Conservation (phyloP, 2,113 vertebrate genomes). For the Malurus cyaneus region DNA sequence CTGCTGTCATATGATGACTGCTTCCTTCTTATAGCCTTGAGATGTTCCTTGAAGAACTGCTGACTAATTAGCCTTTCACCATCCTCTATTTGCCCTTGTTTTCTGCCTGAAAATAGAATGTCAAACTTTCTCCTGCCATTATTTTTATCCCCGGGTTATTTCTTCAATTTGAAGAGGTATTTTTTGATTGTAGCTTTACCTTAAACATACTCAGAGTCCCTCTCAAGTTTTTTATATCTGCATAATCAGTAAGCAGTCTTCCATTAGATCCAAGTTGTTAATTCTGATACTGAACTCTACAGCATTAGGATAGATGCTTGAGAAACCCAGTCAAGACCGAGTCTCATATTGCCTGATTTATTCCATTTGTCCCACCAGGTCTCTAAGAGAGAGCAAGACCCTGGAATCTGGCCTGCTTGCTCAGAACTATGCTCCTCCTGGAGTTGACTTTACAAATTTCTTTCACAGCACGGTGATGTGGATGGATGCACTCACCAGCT, state of each 20-base stretch:
- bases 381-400: neutral
- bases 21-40: neutral
- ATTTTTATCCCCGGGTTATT: rapidly evolving
- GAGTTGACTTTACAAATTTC: neutral
- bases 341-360: neutral
- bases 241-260: neutral
- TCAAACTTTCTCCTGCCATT: neutral
- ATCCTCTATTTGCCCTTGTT: neutral
- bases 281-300: neutral
- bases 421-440: neutral
- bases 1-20: neutral
- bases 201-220: neutral
- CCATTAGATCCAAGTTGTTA: neutral
- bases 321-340: neutral
- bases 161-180: neutral
- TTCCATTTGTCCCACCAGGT: neutral
- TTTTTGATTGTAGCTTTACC: neutral
- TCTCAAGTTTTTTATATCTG: neutral
- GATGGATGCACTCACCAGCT: neutral
- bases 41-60: neutral
- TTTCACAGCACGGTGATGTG: neutral
- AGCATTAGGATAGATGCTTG: neutral
- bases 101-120: neutral
- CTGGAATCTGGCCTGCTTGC: neutral
- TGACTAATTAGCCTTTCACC: neutral